Conservation (phyloP, 2,888 invertebrate species). For the Xiphydria camelus region DNA sequence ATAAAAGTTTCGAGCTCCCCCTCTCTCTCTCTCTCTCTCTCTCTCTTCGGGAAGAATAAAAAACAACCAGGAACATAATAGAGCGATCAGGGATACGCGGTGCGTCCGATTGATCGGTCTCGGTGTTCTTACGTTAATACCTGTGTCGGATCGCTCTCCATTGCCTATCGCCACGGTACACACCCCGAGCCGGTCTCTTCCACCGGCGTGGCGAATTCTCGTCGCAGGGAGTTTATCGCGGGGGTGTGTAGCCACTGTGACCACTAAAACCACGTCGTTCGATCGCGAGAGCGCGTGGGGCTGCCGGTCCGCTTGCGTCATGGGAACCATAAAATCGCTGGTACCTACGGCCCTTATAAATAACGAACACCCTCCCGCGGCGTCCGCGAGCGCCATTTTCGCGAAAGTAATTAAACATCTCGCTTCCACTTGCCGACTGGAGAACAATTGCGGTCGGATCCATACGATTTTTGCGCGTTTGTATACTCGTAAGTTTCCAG, state of each 20-base stretch:
- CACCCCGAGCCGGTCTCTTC: constrained; percentile 17
- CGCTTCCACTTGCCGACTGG: neutral
- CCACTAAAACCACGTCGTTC: constrained; percentile 40
- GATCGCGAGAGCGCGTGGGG: neutral
- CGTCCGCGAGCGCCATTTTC: neutral
- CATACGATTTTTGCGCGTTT: too few relatives aligned
- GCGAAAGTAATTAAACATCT: neutral
- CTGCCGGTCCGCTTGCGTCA: constrained; percentile 34
- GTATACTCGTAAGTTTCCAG: too few relatives aligned
- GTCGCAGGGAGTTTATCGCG: constrained; percentile 49
- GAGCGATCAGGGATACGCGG: constrained; percentile 43
- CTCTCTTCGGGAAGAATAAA: too few relatives aligned
- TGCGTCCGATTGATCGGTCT: constrained; percentile 49
- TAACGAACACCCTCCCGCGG: constrained; percentile 18
- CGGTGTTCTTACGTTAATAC: constrained; percentile 53
- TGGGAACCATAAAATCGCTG: constrained; percentile 45
- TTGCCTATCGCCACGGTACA: constrained; percentile 17
- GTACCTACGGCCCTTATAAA: constrained; percentile 30
- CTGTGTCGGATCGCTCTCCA: constrained; percentile 44
- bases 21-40: too few relatives aligned
- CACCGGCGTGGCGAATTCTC: constrained; percentile 50
- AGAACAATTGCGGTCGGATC: too few relatives aligned
- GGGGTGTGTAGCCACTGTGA: constrained; percentile 55
- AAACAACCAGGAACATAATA: too few relatives aligned
- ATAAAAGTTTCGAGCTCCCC: too few relatives aligned